Evolutionary conservation across 1,140 invertebrate genomes (phyloP).

Genomic region (Ctenoplectra terminalis): DNA sequence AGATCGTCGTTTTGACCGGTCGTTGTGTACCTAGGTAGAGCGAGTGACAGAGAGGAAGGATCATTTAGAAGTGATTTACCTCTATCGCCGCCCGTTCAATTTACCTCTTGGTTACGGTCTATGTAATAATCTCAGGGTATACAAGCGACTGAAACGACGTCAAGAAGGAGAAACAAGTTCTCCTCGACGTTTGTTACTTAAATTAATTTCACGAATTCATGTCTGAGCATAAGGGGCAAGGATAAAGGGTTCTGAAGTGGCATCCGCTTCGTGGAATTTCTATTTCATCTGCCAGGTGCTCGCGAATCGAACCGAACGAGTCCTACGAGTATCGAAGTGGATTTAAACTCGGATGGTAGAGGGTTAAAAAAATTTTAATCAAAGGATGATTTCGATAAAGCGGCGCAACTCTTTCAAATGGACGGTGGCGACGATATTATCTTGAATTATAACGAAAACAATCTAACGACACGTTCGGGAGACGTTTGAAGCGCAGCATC

Average conservation of each 20-base stretch:
- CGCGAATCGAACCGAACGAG: neutral
- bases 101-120: constrained; percentile 38
- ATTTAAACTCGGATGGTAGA: too few species aligned
- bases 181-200: constrained; percentile 5
- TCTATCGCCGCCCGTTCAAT: constrained; percentile 33
- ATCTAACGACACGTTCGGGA: neutral
- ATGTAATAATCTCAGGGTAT: constrained; percentile 36
- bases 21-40: neutral
- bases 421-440: neutral
- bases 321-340: too few species aligned
- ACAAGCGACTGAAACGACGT: constrained; percentile 29
- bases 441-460: constrained; percentile 3
- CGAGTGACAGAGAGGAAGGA: constrained; percentile 38
- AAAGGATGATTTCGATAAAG: too few species aligned
- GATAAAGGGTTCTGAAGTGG: neutral
- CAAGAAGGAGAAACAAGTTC: neutral
- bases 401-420: too few species aligned
- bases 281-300: neutral
- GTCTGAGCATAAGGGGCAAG: neutral
- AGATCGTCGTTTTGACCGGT: constrained; percentile 51
- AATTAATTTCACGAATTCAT: constrained; percentile 45
- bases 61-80: constrained; percentile 50
- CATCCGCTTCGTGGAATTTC: neutral
- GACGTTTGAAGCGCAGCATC: neutral
- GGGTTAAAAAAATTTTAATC: too few species aligned